Evolutionary conservation across 2,113 vertebrate genomes (phyloP).

Genomic region (Sorex araneus): DNA sequence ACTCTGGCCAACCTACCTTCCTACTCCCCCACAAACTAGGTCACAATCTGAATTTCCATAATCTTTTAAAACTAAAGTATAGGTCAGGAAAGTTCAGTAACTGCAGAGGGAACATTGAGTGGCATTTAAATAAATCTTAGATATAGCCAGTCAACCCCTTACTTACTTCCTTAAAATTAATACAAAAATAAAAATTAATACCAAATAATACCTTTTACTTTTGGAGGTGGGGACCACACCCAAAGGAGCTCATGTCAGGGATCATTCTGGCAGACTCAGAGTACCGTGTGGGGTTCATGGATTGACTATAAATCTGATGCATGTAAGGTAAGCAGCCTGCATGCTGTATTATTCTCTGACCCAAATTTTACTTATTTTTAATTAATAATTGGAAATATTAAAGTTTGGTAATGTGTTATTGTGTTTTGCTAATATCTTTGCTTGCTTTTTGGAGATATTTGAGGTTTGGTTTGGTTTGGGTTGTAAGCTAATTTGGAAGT

Average conservation of each 20-base stretch:
- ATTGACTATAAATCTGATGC: no score
- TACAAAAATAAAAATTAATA: constrained; percentile 71
- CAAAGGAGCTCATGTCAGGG: no score
- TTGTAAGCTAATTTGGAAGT: constrained; percentile 27
- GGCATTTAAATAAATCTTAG: constrained; percentile 77
- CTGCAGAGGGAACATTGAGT: constrained; percentile 69
- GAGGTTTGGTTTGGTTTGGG: neutral
- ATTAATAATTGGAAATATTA: constrained; percentile 58
- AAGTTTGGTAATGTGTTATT: constrained; percentile 16
- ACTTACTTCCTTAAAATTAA: constrained; percentile 68
- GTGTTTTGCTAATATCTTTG: neutral
- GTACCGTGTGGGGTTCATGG: no score
- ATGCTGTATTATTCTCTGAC: no score
- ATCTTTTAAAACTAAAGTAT: constrained; percentile 79
- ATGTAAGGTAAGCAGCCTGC: no score
- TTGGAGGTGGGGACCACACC: no score
- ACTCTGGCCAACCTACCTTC: neutral
- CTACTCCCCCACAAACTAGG: neutral
- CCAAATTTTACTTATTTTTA: constrained; percentile 74
- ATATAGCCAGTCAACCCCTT: constrained; percentile 70
- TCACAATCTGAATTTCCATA: constrained; percentile 65
- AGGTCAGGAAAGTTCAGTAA: constrained; percentile 74
- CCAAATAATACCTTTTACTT: constrained; percentile 22
- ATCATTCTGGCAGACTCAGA: no score
- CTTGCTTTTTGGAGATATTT: constrained; percentile 8